A percentile compares a stretch with the other conserved stretches of the same genome.
These are phyloP conservation scores for Ophonus ardosiacus DNA, from an alignment of 2,888 invertebrate genomes.

Conservation along the genomic window DNA sequence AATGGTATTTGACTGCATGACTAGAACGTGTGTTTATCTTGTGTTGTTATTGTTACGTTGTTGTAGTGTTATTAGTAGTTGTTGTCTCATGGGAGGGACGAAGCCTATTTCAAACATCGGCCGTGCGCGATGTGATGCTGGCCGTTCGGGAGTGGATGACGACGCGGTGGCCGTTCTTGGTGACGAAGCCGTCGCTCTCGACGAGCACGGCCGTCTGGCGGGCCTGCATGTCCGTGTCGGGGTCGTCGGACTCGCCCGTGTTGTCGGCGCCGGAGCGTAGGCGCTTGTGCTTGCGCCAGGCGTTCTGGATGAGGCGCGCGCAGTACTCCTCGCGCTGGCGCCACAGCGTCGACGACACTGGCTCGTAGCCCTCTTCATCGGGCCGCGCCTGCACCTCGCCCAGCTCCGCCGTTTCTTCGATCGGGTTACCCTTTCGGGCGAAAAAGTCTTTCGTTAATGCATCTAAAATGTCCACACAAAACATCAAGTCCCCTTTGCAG, in stretches of 20 bases:
- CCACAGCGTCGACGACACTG: constrained; percentile 96
- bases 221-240: constrained; percentile 72
- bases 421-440: constrained; percentile 95
- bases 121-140: constrained; percentile 88
- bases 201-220: constrained; percentile 91
- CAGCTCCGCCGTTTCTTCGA: constrained; percentile 93
- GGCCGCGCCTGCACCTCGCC: constrained; percentile 90
- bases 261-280: constrained; percentile 80
- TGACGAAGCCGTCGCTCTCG: constrained; percentile 89
- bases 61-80: constrained; percentile 58
- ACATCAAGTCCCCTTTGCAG: constrained; percentile 97
- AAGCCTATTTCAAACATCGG: constrained; percentile 91
- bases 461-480: constrained; percentile 98
- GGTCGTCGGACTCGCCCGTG: constrained; percentile 78
- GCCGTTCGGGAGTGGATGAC: constrained; percentile 93
- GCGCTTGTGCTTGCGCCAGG: constrained; percentile 93
- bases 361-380: constrained; percentile 94
- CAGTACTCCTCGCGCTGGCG: constrained; percentile 98
- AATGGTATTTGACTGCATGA: constrained; percentile 43
- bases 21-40: constrained; percentile 54
- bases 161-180: constrained; percentile 93
- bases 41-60: constrained; percentile 23
- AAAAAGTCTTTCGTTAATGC: constrained; percentile 99
- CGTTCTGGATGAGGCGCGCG: constrained; percentile 95
- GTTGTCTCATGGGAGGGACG: constrained; percentile 80